These are phyloP conservation scores for Saccostrea echinata DNA, from an alignment of 1,140 invertebrate species.

Conservation along the genomic window DNA sequence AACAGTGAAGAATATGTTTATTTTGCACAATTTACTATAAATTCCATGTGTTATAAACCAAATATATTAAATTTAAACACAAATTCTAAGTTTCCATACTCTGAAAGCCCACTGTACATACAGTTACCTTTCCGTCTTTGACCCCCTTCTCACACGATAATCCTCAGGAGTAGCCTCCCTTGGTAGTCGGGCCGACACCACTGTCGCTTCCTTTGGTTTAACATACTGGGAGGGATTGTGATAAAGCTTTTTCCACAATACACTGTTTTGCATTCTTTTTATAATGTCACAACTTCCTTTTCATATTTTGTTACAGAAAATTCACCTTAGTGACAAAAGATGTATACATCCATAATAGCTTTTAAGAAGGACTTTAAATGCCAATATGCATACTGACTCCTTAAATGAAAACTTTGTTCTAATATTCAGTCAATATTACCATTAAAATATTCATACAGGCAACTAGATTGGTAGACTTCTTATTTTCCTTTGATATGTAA, in stretches of 20 bases:
- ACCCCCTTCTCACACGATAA: not conserved
- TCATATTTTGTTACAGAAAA: not conserved
- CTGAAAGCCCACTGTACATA: not conserved
- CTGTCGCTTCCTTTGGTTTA: not conserved
- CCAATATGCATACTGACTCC: not conserved
- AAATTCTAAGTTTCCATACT: too few species aligned
- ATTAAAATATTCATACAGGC: not conserved
- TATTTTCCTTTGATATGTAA: not conserved
- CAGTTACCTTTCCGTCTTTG: constrained; percentile 8
- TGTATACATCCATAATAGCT: not conserved
- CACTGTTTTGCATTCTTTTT: constrained; percentile 28
- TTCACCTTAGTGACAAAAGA: not conserved
- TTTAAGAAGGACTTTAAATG: not conserved
- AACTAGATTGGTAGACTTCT: not conserved
- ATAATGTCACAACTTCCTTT: not conserved
- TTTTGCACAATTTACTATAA: too few species aligned
- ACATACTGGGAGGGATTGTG: constrained; percentile 17
- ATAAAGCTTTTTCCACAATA: constrained; percentile 24
- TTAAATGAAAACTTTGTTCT: not conserved
- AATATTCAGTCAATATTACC: not conserved
- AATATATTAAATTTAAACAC: too few species aligned
- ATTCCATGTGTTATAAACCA: too few species aligned
- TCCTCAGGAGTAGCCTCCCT: not conserved
- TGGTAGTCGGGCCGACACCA: not conserved
- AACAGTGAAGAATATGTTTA: too few species aligned